These are phyloP conservation scores for Drosophila neotestacea DNA, from an alignment of 2,888 invertebrate species.

Conservation along the genomic window DNA sequence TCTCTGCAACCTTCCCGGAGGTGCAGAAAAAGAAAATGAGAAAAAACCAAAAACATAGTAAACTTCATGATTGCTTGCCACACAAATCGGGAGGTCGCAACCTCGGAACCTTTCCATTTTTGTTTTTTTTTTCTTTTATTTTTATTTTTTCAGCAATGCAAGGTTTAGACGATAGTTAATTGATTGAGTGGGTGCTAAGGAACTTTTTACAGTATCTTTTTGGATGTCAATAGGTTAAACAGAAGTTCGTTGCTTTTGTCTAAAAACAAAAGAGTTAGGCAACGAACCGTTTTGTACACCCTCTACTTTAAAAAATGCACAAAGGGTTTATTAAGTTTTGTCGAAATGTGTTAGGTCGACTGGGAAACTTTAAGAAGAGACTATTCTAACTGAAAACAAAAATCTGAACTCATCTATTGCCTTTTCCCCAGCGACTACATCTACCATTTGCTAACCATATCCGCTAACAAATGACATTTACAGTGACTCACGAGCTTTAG, in stretches of 20 bases:
- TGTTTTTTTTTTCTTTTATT: constrained; percentile 27
- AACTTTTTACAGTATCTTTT: constrained; percentile 23
- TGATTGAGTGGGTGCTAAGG: constrained; percentile 48
- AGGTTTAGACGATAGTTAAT: constrained; percentile 50
- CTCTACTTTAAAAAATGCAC: too few relatives aligned
- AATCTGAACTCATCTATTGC: constrained; percentile 42
- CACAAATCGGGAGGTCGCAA: constrained; percentile 58
- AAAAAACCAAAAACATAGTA: constrained; percentile 9
- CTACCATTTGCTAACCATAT: constrained; percentile 63
- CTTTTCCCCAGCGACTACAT: constrained; percentile 21
- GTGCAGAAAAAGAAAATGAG: constrained; percentile 29
- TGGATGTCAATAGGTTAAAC: constrained; percentile 73
- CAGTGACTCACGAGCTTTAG: constrained; percentile 60
- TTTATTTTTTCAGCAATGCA: constrained; percentile 50
- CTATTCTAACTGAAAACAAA: not conserved
- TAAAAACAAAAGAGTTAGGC: constrained; percentile 75
- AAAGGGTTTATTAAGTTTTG: too few relatives aligned
- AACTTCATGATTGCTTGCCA: constrained; percentile 61
- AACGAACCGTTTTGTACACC: constrained; percentile 58
- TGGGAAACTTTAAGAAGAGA: constrained; percentile 6
- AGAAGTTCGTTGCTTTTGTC: constrained; percentile 75
- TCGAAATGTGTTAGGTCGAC: constrained; percentile 45
- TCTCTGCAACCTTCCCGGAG: constrained; percentile 65
- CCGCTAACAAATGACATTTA: constrained; percentile 65
- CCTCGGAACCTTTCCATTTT: constrained; percentile 44